phyloP scores from a whole-genome alignment of 2,797 vertebrate species.

The Streptopelia turtur region DNA sequence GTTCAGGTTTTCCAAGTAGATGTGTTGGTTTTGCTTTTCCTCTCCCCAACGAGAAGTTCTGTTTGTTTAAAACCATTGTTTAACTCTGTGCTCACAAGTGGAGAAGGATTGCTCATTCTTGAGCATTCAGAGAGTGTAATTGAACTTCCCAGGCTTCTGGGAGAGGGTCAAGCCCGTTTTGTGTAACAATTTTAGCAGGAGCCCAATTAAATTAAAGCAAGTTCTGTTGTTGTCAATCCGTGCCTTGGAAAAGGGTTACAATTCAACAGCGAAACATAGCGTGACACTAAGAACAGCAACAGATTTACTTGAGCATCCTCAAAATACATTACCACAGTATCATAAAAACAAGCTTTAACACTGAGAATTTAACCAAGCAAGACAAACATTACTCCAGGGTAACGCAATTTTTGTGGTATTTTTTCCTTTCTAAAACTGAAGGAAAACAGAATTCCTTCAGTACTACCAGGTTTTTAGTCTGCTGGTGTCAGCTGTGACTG shows the following conservation, averaged over 20 bases:
- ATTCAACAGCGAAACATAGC: slow-evolving; percentile 43
- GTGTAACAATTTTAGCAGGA: slow-evolving; percentile 42
- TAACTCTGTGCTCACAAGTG: slow-evolving; percentile 5
- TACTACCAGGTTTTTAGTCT: background rate
- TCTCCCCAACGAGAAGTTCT: slow-evolving; percentile 10
- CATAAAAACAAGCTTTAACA: slow-evolving; percentile 41
- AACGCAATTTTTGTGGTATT: background rate
- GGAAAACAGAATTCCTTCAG: background rate
- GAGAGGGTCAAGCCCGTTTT: slow-evolving; percentile 54
- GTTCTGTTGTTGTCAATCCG: slow-evolving; percentile 5
- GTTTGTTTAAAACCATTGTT: slow-evolving; percentile 65
- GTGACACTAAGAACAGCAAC: background rate
- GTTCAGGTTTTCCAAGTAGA: slow-evolving; percentile 54
- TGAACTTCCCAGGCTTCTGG: slow-evolving; percentile 64
- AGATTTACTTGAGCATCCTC: slow-evolving; percentile 25
- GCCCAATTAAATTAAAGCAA: slow-evolving; percentile 48
- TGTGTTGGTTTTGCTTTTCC: slow-evolving; percentile 37
- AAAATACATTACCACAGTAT: slow-evolving; percentile 5
- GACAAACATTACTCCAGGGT: slow-evolving; percentile 24
- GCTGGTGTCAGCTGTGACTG: background rate
- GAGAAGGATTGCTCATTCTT: slow-evolving; percentile 23
- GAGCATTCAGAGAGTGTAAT: slow-evolving; percentile 21
- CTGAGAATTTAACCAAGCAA: slow-evolving; percentile 35
- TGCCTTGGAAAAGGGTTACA: slow-evolving; percentile 39
- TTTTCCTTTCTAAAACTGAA: background rate